Base-by-base conservation (phyloP, 2,113 vertebrate species). In the Aramus guarauna region DNA sequence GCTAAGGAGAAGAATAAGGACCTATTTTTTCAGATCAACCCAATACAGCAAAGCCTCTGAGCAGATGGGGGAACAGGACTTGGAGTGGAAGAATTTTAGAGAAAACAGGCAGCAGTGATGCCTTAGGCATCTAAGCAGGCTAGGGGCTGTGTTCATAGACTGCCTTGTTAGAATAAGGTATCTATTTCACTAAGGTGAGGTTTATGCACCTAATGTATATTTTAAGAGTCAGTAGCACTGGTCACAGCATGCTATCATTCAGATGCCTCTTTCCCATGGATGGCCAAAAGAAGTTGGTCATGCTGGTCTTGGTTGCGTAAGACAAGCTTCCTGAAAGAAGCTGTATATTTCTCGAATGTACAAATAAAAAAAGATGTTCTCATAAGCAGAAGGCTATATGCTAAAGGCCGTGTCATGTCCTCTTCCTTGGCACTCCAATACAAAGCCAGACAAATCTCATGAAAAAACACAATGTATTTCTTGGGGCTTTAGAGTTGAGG, bases 371-470 rank as follows among this genome's bases (percentile, higher is more conserved):
- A 86, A 89, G 59, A 94, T 83, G 36, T 96, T 95, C 82, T 89
- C 77, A 79, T 82, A 94, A 94, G 24, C 68, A 68, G 67, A 93
- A 75, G 55, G 30, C 8, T 86, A 18, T 69, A 73, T 66, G 53
- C 59, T 85, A 92, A 97, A 97, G 62, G 55, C 59, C 56, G 3
- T 39, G 47, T 88, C 90, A 72, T 17, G 34, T 72, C 67, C 67
- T 94, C 90, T 88, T 90, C 47, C 68, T 92, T 80, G 74, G 63
- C 72, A 96, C 37, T 94, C 81, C 43, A 85, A 5, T 19, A 69
- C 21, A 83, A 94, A 93, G 75, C 45, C 91, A 96, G 93, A 88
- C 27, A 94, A 94, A 91, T 95, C 88, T 96, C 59, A 79, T 88
- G 48, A 95, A 97, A 69, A 3, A 95, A 24, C 71, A 82, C 30